These are phyloP conservation scores for Aldabrachelys gigantea DNA, from an alignment of 2,113 vertebrate species.

Conservation along the genomic window DNA sequence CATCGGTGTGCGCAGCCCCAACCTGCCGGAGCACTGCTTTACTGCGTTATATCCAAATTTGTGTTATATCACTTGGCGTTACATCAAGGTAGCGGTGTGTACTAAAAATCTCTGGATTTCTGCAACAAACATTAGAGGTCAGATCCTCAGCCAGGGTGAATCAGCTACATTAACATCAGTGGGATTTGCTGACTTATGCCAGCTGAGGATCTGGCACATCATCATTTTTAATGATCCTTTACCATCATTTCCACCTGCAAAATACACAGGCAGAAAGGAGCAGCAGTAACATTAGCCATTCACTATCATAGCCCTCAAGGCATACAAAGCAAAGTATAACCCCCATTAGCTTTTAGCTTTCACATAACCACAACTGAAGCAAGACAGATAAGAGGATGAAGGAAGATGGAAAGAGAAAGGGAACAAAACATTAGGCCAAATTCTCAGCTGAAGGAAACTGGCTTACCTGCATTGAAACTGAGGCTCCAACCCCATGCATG, in stretches of 20 bases:
- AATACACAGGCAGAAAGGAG: conserved; percentile 18
- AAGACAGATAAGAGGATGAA: conserved; percentile 7
- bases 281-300: conserved; percentile 26
- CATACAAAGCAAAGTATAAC: conserved; percentile 32
- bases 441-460: not conserved
- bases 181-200: not conserved
- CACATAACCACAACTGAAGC: conserved; percentile 26
- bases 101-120: not conserved
- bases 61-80: too few relatives aligned
- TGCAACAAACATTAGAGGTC: conserved; percentile 5
- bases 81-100: too few relatives aligned
- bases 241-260: not conserved
- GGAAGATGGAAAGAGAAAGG: conserved; percentile 37
- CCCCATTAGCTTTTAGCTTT: not conserved
- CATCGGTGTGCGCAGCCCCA: too few relatives aligned
- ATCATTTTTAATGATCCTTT: not conserved
- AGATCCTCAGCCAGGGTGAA: not conserved
- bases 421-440: conserved; percentile 24
- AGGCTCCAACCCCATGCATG: not conserved
- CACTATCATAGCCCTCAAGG: conserved; percentile 46
- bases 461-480: not conserved
- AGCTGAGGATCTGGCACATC: not conserved
- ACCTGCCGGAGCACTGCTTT: too few relatives aligned
- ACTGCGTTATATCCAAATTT: too few relatives aligned
- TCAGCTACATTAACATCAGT: not conserved